Percentiles rank a stretch among this genome's conserved stretches.
These are phyloP conservation scores for Meles meles DNA, from an alignment of 2,113 vertebrate species.

Conservation along the genomic window DNA sequence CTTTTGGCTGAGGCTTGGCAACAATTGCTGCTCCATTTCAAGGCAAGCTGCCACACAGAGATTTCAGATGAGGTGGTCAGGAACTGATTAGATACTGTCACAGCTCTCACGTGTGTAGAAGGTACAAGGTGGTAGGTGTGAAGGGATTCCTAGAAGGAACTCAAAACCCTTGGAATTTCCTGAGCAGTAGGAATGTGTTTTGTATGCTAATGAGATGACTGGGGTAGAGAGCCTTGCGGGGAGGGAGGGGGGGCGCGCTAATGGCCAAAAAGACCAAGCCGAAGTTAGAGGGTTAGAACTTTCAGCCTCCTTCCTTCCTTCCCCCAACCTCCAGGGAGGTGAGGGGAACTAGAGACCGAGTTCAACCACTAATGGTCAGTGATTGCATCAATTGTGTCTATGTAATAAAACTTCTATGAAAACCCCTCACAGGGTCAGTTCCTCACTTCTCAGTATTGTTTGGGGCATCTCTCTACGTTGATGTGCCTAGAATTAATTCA, in stretches of 20 bases:
- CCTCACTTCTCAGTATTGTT: background rate
- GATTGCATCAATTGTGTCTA: background rate
- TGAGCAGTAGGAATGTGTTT: background rate
- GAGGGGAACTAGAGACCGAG: background rate
- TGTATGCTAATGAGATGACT: background rate
- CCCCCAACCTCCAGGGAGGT: background rate
- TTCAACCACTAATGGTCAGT: background rate
- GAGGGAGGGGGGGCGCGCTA: background rate
- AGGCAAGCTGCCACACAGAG: background rate
- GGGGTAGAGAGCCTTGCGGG: background rate
- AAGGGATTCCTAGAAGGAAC: background rate
- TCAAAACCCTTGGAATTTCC: background rate
- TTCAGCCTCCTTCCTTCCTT: background rate
- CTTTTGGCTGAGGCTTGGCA: background rate
- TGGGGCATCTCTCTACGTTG: background rate
- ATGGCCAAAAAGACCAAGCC: background rate
- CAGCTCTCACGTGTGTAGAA: background rate
- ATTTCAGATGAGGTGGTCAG: background rate
- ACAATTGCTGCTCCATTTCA: background rate
- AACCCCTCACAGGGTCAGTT: background rate
- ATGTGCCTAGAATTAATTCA: background rate
- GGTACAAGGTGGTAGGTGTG: background rate
- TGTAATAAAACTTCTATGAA: background rate
- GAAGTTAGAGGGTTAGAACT: background rate
- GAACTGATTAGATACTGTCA: background rate